phyloP scores from a whole-genome alignment of 2,797 vertebrate species.

The Vespertilio murinus region DNA sequence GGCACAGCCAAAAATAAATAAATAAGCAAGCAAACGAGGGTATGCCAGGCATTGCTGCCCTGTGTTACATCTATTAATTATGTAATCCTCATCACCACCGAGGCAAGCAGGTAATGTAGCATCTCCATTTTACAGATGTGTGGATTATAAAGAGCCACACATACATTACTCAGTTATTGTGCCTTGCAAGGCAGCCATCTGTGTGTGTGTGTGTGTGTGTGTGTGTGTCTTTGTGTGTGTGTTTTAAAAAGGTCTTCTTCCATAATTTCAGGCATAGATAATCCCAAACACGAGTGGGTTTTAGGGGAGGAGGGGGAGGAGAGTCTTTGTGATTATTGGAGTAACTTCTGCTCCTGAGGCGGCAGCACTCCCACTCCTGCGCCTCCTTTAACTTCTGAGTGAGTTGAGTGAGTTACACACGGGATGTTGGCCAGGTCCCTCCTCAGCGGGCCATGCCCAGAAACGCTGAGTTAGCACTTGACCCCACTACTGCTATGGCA shows the following conservation, averaged over 20 bases:
- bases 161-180: not conserved
- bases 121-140: not conserved
- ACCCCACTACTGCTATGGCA: not conserved
- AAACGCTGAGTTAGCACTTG: not conserved
- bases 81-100: not conserved
- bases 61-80: not conserved
- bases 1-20: not conserved
- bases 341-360: not conserved
- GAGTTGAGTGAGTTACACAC: not conserved
- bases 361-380: not conserved
- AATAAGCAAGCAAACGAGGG: not conserved
- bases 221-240: too few species aligned
- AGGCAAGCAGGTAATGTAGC: not conserved
- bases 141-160: not conserved
- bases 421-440: not conserved
- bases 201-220: too few species aligned
- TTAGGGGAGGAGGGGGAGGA: not conserved
- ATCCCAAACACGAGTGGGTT: not conserved
- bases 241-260: not conserved
- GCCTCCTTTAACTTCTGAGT: not conserved
- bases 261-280: not conserved
- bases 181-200: not conserved
- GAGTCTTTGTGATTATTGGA: not conserved
- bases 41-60: not conserved
- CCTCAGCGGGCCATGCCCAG: not conserved